Evolutionary conservation across 2,888 invertebrate species (phyloP).

Genomic region (Ligdia adustata): DNA sequence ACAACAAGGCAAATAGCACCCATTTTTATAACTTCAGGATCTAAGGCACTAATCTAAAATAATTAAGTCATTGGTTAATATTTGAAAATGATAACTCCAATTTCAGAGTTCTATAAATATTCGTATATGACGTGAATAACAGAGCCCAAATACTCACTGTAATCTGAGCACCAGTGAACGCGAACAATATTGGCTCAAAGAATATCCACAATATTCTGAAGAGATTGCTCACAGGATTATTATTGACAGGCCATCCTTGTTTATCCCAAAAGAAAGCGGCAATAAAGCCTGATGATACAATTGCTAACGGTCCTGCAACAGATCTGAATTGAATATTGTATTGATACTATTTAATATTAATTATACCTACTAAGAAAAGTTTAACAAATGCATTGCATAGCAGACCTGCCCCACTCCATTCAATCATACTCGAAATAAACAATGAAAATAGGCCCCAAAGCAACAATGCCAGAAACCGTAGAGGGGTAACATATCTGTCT

Average conservation of each 20-base stretch:
- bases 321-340: conserved; percentile 20
- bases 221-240: conserved; percentile 89
- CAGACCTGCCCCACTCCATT: conserved; percentile 84
- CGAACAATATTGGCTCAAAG: conserved; percentile 94
- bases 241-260: conserved; percentile 89
- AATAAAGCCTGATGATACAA: conserved; percentile 89
- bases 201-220: conserved; percentile 94
- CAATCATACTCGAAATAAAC: conserved; percentile 89
- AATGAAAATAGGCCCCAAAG: conserved; percentile 90
- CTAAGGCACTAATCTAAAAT: conserved; percentile 80
- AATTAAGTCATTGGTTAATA: too few species aligned
- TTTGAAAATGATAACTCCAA: too few species aligned
- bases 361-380: not conserved
- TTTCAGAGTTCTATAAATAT: too few species aligned
- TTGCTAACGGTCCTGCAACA: conserved; percentile 86
- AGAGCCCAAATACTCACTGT: conserved; percentile 73
- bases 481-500: conserved; percentile 86
- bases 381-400: conserved; percentile 9
- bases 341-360: conserved; percentile 8
- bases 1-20: conserved; percentile 86
- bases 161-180: conserved; percentile 93
- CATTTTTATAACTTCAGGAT: conserved; percentile 85
- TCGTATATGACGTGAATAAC: not conserved
- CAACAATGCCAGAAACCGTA: conserved; percentile 88
- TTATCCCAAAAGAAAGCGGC: conserved; percentile 88